Base-by-base conservation (phyloP, 2,113 vertebrate species). In the Cheilinus undulatus region DNA sequence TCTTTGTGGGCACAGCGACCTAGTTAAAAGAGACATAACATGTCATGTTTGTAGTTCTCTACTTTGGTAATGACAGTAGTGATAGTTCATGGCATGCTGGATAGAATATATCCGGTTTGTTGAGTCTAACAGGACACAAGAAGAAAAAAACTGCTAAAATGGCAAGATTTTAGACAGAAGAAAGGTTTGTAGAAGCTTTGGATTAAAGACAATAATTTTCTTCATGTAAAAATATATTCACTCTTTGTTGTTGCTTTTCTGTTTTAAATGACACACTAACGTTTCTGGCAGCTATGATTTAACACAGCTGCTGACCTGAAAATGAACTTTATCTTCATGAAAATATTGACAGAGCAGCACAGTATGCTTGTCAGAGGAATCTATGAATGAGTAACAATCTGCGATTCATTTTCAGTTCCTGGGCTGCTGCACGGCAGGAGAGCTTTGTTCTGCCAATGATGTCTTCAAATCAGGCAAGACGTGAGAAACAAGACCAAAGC, bases 1-100 rank as follows among this genome's bases (percentile, higher is more conserved):
- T 95, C 78, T 93, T 95, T 61, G 58, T 78, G 63, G 90, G 85
- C 28, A 61, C 79, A 19, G 91, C 70, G 2, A 94, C 90, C 94
- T 95, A 68, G 73, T 65, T 34, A 50, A 71, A 69, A 52, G 50
- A 80, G 65, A 86, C 49, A 77, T 32, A 73, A 78, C 62, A 72
- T 28, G 36, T 76, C 26, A 80, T 64, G 40, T 76, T 81, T 73
- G 42, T 36, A 60, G 56, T 45, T 59, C 46, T 60, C n/a, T 27
- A 56, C 26, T 53, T 43, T 48, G 38, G 45, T 28, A 53, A 52
- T 51, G 45, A 63, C 42, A 63, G 45, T 12, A 61, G 46, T 71
- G 60, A 62, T 13, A 52, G 38, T 59, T 68, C 30, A 52, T 22
- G 26, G 51, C 36, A 59, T 22, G 27, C 26, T 48, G 14, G 24